A percentile compares a stretch with the other conserved stretches of the same genome.
Conservation (phyloP, 2,797 vertebrate species). For the Morelia viridis region DNA sequence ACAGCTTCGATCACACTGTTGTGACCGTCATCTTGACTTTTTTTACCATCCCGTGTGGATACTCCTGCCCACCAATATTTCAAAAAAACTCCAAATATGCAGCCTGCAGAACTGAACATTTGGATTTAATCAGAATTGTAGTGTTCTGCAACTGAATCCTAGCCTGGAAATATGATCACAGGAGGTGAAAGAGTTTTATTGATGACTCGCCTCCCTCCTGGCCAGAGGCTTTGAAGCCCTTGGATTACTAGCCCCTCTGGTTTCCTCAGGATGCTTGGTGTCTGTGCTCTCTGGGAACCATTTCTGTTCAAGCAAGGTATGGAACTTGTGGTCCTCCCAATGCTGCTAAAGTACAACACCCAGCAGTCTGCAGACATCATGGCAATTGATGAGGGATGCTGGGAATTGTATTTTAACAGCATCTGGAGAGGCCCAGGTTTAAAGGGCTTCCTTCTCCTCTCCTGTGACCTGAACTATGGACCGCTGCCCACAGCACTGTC, state of each 20-base stretch:
- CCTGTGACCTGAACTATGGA: not conserved
- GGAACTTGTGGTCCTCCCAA: no score
- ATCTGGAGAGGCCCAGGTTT: not conserved
- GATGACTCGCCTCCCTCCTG: not conserved
- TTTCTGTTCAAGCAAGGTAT: no score
- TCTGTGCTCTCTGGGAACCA: no score
- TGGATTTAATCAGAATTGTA: not conserved
- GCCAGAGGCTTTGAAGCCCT: not conserved
- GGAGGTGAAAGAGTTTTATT: not conserved
- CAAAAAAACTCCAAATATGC: not conserved
- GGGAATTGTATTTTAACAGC: no score
- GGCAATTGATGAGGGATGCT: no score
- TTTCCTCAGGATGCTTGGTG: no score
- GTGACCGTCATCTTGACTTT: not conserved
- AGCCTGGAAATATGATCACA: not conserved
- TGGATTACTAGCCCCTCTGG: no score
- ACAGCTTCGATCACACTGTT: not conserved
- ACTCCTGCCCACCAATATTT: not conserved
- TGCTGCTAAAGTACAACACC: no score
- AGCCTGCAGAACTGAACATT: not conserved
- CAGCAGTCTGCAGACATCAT: no score
- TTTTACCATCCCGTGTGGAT: not conserved
- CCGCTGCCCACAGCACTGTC: not conserved
- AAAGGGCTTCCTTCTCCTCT: not conserved
- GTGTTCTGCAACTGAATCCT: not conserved